Evolutionary conservation across 2,797 vertebrate species (phyloP), one percentile per base, ranked within the genome.

Genomic region (Micromesistius poutassou): DNA sequence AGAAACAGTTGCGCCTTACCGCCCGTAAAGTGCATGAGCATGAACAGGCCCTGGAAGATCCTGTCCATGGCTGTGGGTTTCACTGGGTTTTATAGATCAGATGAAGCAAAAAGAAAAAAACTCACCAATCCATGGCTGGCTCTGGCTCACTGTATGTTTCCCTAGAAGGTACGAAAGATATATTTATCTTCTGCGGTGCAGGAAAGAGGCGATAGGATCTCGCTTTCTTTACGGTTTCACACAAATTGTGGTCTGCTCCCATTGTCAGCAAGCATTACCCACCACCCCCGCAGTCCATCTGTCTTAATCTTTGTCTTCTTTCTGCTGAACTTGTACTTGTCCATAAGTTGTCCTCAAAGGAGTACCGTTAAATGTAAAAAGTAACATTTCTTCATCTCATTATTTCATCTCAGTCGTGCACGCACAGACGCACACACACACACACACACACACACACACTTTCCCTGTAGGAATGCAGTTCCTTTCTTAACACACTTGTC

Each of bases 111-210:
- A 22, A 22, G 16, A 35, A 22, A n/a, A 36, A 72, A 89, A 92
- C 92, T 89, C 81, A 94, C 93, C 83, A 83, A 83, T 93, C 86
- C 88, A 87, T 86, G 76, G 78, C 75, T 0, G 82, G 83, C 87
- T 92, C 74, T 40, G 82, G 86, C 72, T 91, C 80, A 30, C 80
- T 85, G 73, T 77, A 70, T 2, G 28, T 87, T 83, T 92, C 88
- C 78, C 93, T 93, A 89, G 85, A 89, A 90, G 83, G 86, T 75
- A 84, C 87, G 86, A 80, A 77, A 74, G 22, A 74, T 35, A 78
- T 77, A 62, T 25, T n/a, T 62, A n/a, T 62, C 55, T 19, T 62
- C 55, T 62, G 55, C 55, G 0, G 22, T n/a, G 55, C 55, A 30
- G 28, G 31, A 35, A 42, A 35, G 31, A 62, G 19, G 19, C 28